Base-by-base conservation (phyloP, 1,140 invertebrate species). In the Drosophila grimshawi region DNA sequence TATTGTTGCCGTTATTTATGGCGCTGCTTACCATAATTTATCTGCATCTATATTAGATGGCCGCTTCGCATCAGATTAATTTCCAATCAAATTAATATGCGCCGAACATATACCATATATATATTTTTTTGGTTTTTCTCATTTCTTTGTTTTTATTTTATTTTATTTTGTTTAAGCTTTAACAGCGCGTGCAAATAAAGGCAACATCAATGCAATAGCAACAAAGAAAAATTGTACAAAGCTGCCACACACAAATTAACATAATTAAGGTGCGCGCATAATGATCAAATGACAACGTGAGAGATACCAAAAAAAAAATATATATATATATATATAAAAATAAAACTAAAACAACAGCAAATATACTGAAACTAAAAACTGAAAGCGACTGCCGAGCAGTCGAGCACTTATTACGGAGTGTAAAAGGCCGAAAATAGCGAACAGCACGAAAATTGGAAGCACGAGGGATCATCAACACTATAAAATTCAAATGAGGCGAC, bases 221-320 rank as follows among this genome's bases (percentile, higher is more conserved):
- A 70, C 63, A 63, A 74, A 56, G 55, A 71, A 39, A 81, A 62
- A 53, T 29, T 57, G 43, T 43, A 27, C 56, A 61, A 69, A 64
- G 27, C 69, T 81, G 66, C 53, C 19, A 19, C 51, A 52, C 53
- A 71, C 49, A 68, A 61, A 82, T 86, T 83, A 86, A 53, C 83
- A 88, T 88, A 88, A 88, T 89, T 83, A 78, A 78, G 80, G 62
- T 55, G 76, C 80, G 71, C 74, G 52, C 80, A 76, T 78, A 82
- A 76, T 80, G 76, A 70, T 76, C 60, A 65, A 71, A 71, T 61
- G 61, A 65, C 73, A 71, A 65, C 46, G 65, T 75, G 65, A 75
- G 66, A 71, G 49, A 61, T 71, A 48, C 39, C 49, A 60, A 37
- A 8, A 32, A 33, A 5, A 27, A n/a, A 43, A 64, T n/a, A n/a